A percentile compares a stretch with the other conserved stretches of the same genome.
These are phyloP conservation scores for Perca flavescens DNA, from an alignment of 2,113 vertebrate genomes.

Conservation along the genomic window DNA sequence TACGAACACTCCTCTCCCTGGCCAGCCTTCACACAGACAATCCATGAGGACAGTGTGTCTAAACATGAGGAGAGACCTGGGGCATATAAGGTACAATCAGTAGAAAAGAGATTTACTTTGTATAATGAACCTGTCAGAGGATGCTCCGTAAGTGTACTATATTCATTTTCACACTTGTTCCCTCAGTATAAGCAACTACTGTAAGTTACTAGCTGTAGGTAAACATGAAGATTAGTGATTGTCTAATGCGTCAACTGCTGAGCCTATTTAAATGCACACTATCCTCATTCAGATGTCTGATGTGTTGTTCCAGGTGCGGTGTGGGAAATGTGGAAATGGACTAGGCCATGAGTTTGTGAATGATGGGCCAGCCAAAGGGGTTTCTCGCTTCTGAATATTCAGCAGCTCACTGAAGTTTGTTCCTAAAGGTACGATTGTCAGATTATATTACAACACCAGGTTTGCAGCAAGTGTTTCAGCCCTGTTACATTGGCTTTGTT, in stretches of 20 bases:
- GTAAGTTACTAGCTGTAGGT: not conserved
- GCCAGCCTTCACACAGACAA: slow-evolving; percentile 93
- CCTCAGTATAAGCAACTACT: not conserved
- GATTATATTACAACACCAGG: not conserved
- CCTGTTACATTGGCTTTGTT: not conserved
- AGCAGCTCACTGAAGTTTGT: slow-evolving; percentile 95
- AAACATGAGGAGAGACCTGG: slow-evolving; percentile 85
- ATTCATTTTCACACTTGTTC: not conserved
- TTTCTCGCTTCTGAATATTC: slow-evolving; percentile 98
- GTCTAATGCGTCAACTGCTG: not conserved
- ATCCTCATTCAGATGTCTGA: not conserved
- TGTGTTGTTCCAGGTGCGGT: slow-evolving; percentile 53
- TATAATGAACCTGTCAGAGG: not conserved
- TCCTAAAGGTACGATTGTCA: slow-evolving; percentile 88
- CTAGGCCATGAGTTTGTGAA: slow-evolving; percentile 96
- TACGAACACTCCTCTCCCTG: slow-evolving; percentile 94
- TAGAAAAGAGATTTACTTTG: not conserved
- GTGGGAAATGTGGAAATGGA: slow-evolving; percentile 90
- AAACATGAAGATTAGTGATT: not conserved
- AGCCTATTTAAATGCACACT: not conserved
- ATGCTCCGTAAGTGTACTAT: not conserved
- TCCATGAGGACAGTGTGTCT: slow-evolving; percentile 88
- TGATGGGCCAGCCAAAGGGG: slow-evolving; percentile 87
- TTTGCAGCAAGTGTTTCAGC: not conserved
- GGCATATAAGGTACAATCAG: slow-evolving; percentile 87